phyloP scores from a whole-genome alignment of 2,113 vertebrate genomes.

The Neomonachus schauinslandi region DNA sequence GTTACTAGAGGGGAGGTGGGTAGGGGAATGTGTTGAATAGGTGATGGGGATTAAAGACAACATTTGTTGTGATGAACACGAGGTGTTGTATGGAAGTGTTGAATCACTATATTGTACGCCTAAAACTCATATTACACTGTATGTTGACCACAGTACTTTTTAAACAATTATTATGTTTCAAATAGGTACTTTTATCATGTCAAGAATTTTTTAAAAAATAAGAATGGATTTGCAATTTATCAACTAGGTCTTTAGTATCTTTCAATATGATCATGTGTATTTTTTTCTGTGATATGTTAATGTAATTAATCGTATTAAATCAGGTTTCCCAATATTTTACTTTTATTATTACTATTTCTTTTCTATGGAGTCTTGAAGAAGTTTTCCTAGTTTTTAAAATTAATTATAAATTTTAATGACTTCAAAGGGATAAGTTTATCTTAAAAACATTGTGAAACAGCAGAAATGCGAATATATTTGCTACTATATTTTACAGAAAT shows the following conservation, averaged over 20 bases:
- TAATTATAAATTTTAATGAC: background rate
- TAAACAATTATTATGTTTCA: background rate
- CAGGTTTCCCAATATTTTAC: background rate
- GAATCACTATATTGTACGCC: background rate
- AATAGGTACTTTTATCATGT: background rate
- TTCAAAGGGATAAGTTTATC: background rate
- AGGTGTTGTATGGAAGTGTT: background rate
- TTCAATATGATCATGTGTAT: background rate
- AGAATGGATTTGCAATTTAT: background rate
- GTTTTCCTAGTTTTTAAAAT: background rate
- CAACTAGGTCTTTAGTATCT: background rate
- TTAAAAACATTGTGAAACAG: background rate
- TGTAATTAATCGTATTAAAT: background rate
- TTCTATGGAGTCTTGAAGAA: background rate
- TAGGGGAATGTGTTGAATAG: background rate
- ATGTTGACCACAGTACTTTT: background rate
- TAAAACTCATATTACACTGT: background rate
- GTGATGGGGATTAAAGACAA: background rate
- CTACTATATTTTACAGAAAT: background rate
- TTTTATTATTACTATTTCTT: background rate
- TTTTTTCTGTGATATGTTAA: slow-evolving; percentile 27
- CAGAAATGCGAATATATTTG: background rate
- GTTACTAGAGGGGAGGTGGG: background rate
- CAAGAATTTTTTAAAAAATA: background rate
- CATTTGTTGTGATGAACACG: background rate